Evolutionary conservation across 2,888 invertebrate species (phyloP).

Genomic region (Gymnocheta viridis): DNA sequence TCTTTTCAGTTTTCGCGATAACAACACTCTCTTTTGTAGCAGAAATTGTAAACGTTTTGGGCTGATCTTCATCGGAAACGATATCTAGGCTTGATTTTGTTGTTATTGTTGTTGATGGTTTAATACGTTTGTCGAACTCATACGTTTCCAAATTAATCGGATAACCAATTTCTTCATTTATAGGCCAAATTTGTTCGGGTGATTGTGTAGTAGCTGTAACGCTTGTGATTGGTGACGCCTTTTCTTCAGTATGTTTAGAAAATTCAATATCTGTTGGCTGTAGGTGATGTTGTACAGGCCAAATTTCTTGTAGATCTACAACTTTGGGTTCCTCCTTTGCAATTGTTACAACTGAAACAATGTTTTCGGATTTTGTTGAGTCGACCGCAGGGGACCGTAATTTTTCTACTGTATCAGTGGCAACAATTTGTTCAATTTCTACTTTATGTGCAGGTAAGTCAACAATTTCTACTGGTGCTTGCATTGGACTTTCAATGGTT

Average conservation of each 20-base stretch:
- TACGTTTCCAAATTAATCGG: constrained; percentile 77
- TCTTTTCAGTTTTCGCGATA: not conserved
- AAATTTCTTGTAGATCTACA: constrained; percentile 80
- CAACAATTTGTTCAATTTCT: constrained; percentile 76
- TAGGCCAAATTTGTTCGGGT: constrained; percentile 78
- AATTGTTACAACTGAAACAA: constrained; percentile 63
- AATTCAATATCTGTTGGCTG: constrained; percentile 78
- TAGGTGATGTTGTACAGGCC: constrained; percentile 80
- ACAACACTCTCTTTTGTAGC: not conserved
- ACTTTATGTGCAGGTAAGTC: constrained; percentile 80
- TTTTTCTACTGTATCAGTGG: constrained; percentile 74
- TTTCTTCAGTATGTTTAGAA: constrained; percentile 75
- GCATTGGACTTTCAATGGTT: constrained; percentile 73
- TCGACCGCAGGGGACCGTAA: constrained; percentile 42
- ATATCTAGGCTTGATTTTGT: not conserved
- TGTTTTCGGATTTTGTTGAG: constrained; percentile 66
- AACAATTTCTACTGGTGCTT: constrained; percentile 82
- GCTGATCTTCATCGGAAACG: constrained; percentile 32
- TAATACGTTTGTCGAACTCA: constrained; percentile 73
- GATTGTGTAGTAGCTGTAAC: constrained; percentile 20
- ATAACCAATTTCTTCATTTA: constrained; percentile 78
- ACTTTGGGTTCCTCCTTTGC: constrained; percentile 71
- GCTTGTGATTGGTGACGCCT: constrained; percentile 60
- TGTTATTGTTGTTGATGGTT: constrained; percentile 24
- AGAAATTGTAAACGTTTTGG: constrained; percentile 39